Evolutionary conservation across 2,797 vertebrate species (phyloP), one percentile per base, ranked within the genome.

Genomic region (Anisognathus igniventris): DNA sequence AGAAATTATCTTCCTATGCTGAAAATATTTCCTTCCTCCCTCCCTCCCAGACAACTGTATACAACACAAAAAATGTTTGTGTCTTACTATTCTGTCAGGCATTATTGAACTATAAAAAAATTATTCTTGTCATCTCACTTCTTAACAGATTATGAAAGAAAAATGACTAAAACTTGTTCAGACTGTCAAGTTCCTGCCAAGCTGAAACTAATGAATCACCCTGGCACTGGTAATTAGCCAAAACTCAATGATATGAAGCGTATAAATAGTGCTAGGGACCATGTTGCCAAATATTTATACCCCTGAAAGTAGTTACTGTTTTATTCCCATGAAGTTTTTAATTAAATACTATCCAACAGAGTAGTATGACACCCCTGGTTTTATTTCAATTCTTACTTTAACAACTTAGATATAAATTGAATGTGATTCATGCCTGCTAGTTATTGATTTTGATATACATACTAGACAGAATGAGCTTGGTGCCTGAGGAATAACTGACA

Each of bases 71-170:
- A 90, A 50, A 67, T 12, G 14, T 67, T 80, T 71, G 20, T 54
- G 35, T 68, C 54, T 72, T 72, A 25, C 45, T 90, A 61, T 81
- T 88, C 40, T 53, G 60, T 75, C 81, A 86, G 85, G 30, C 45
- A 58, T 74, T 88, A 70, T 21, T 84, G 77, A 75, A 62, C 42
- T 88, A 37, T 62, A 66, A 89, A 95, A 95, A 88, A 85, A 82
- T 54, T 53, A 54, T 12, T 65, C 42, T 39, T 94, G 57, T 86
- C 84, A 88, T 89, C 70, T 94, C 77, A 56, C 48, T 57, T 79
- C 62, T 81, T 92, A 91, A 70, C 24, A 86, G 51, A 76, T 90
- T 87, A 94, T 82, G 50, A 88, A 92, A 95, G 91, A 96, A 88
- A 75, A 94, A 95, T 76, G 62, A 62, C 85, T 88, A 33, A 70